A percentile compares a stretch with the other conserved stretches of the same genome.
These are phyloP conservation scores for Xylota segnis DNA, from an alignment of 2,888 invertebrate species.

Conservation along the genomic window DNA sequence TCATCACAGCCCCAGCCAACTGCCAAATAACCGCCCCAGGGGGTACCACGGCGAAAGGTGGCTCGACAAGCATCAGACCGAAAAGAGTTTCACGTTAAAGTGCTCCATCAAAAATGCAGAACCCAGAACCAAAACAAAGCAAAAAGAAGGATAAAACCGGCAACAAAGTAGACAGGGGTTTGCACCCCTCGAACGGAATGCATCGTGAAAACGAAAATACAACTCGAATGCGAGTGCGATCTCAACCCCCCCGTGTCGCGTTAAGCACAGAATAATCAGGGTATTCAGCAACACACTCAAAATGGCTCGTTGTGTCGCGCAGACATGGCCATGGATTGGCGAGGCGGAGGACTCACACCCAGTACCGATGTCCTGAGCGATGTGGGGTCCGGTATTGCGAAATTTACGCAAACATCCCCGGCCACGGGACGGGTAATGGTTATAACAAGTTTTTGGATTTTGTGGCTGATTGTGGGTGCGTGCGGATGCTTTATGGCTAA, in stretches of 20 bases:
- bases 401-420: slow-evolving; percentile 11
- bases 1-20: neutral
- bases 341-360: neutral
- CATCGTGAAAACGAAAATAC: slow-evolving; percentile 40
- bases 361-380: neutral
- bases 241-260: slow-evolving; percentile 33
- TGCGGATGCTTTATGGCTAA: slow-evolving; percentile 68
- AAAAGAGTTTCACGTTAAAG: slow-evolving; percentile 33
- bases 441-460: slow-evolving; percentile 56
- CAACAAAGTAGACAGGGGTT: slow-evolving; percentile 23
- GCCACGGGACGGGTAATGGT: neutral
- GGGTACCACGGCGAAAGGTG: slow-evolving; percentile 6
- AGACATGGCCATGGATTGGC: too few species aligned
- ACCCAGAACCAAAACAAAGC: slow-evolving; percentile 35
- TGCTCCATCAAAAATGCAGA: slow-evolving; percentile 61
- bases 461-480: slow-evolving; percentile 63
- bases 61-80: slow-evolving; percentile 50
- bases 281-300: slow-evolving; percentile 14
- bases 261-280: slow-evolving; percentile 25
- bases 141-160: neutral
- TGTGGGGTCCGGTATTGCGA: neutral
- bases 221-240: slow-evolving; percentile 18
- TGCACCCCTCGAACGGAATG: slow-evolving; percentile 44
- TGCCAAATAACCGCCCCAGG: slow-evolving; percentile 1
- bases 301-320: slow-evolving; percentile 28